Evolutionary conservation across 2,888 invertebrate species (phyloP), one percentile per base, ranked within the genome.

Genomic region (Iphiclides podalirius): DNA sequence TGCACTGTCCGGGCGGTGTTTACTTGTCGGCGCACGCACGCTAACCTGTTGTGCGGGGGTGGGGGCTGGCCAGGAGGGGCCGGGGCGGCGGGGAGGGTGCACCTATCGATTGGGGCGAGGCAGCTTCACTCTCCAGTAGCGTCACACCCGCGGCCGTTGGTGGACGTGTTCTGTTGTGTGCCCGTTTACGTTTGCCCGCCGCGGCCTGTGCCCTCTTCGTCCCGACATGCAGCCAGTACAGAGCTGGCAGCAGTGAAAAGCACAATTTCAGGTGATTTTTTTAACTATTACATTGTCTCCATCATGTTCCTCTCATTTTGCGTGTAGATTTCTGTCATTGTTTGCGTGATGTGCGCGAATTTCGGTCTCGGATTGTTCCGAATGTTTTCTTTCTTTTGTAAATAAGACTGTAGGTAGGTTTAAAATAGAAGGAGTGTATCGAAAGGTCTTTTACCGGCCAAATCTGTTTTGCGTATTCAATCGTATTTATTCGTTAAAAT

Each of bases 31-130:
- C 81, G 85, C 82, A 80, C 82, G 83, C 83, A 82, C 58, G 53
- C 62, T 72, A 77, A 84, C 85, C 83, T 84, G 85, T 85, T 82
- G 83, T 71, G 67, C 59, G 64, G 63, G 57, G 63, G 54, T 52
- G 67, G 59, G 62, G 59, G 46, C 57, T 55, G 64, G 55, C 52
- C n/a, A 37, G 33, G 45, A 13, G 51, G 55, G 34, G 45, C 34
- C 12, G 9, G 11, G 50, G 26, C 4, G 20, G 20, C 20, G 41
- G 56, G 47, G 50, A 9, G 14, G 49, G 40, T 50, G 45, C 41
- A 40, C 15, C 57, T 79, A 82, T 81, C 83, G 82, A 81, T 78
- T 79, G 67, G 69, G 66, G 68, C 67, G 67, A 55, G 53, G 63
- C 61, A 66, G 73, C 64, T n/a, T n/a, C n/a, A n/a, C n/a, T n/a